phyloP scores from a whole-genome alignment of 2,888 invertebrate genomes.

The Phortica magna region DNA sequence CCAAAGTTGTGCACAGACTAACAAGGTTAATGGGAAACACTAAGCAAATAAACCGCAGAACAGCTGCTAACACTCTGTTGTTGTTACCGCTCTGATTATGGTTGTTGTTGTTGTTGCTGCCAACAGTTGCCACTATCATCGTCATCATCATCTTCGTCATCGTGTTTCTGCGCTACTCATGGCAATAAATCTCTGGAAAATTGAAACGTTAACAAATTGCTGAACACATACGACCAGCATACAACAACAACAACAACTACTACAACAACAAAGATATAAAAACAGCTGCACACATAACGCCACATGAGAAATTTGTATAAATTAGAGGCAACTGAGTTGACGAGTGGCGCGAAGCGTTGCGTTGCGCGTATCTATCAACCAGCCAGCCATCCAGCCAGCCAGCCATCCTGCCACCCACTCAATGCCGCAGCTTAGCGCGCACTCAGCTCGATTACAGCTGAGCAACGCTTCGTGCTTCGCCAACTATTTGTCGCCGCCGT shows the following conservation, averaged over 20 bases:
- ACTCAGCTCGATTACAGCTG: slow-evolving; percentile 15
- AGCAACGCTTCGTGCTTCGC: slow-evolving; percentile 21
- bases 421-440: not conserved
- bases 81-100: not conserved
- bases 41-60: slow-evolving; percentile 45
- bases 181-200: slow-evolving; percentile 40
- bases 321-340: slow-evolving; percentile 42
- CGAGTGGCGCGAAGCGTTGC: slow-evolving; percentile 2
- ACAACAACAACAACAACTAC: not conserved
- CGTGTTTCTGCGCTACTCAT: slow-evolving; percentile 10
- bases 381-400: not conserved
- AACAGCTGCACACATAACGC: slow-evolving; percentile 43
- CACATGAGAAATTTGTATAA: slow-evolving; percentile 40
- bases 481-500: slow-evolving; percentile 47
- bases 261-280: slow-evolving; percentile 24
- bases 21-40: slow-evolving; percentile 46
- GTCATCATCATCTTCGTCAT: slow-evolving; percentile 16
- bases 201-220: slow-evolving; percentile 41
- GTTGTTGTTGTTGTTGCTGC: slow-evolving; percentile 4
- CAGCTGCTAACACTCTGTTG: slow-evolving; percentile 45
- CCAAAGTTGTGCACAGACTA: slow-evolving; percentile 4
- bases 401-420: slow-evolving; percentile 11
- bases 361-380: not conserved
- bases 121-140: slow-evolving; percentile 5
- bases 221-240: slow-evolving; percentile 1